phyloP scores from a whole-genome alignment of 2,113 vertebrate species.

The Sminthopsis crassicaudata region DNA sequence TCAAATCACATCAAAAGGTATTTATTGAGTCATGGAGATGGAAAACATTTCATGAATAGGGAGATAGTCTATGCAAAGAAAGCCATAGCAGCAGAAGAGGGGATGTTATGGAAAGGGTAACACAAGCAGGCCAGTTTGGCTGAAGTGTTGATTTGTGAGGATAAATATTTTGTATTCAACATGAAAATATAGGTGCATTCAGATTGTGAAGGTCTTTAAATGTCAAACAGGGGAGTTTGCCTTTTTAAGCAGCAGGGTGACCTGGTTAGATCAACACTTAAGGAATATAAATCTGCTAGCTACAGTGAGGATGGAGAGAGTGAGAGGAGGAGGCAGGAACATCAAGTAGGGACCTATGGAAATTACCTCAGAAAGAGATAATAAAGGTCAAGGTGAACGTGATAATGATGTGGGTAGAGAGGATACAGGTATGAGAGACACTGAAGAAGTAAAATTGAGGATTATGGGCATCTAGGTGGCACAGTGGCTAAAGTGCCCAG shows the following conservation, averaged over 20 bases:
- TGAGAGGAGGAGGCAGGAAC: not conserved
- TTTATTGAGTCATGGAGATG: not conserved
- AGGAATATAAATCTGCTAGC: not conserved
- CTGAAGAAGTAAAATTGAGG: too few species aligned
- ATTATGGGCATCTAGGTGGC: too few species aligned
- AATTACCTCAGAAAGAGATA: not conserved
- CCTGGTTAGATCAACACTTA: not conserved
- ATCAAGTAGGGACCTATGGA: not conserved
- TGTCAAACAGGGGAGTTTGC: not conserved
- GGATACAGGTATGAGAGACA: too few species aligned
- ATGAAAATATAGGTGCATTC: too few species aligned
- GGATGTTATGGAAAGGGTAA: not conserved
- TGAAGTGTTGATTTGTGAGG: not conserved
- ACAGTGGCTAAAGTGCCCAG: too few species aligned
- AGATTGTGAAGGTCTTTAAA: not conserved
- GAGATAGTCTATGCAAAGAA: not conserved
- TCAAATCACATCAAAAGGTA: not conserved
- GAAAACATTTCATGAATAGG: not conserved
- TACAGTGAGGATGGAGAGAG: not conserved
- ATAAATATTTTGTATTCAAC: too few species aligned
- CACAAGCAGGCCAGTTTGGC: not conserved
- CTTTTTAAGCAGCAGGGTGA: not conserved
- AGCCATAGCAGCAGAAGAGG: not conserved
- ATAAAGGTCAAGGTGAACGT: not conserved
- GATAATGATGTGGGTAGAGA: too few species aligned